Conservation (phyloP, 2,888 invertebrate genomes). For the Oligia strigilis region DNA sequence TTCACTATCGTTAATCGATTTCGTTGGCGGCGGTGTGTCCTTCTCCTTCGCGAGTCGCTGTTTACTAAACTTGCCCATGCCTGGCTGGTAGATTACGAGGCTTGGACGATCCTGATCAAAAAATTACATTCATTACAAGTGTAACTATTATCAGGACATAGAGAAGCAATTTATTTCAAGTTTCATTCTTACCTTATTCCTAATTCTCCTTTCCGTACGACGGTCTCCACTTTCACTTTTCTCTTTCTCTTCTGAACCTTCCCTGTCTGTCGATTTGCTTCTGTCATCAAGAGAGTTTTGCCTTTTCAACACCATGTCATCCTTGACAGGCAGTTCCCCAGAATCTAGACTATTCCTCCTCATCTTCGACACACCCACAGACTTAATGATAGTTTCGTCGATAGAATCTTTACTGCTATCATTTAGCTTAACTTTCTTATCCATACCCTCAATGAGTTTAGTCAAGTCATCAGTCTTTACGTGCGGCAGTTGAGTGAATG, state of each 20-base stretch:
- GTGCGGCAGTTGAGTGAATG: slow-evolving; percentile 88
- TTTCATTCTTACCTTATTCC: slow-evolving; percentile 90
- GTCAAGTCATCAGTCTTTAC: slow-evolving; percentile 88
- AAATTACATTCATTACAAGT: slow-evolving; percentile 27
- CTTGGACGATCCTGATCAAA: slow-evolving; percentile 95
- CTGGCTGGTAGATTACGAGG: slow-evolving; percentile 97
- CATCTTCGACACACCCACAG: slow-evolving; percentile 70
- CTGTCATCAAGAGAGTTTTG: slow-evolving; percentile 91
- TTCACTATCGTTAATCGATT: slow-evolving; percentile 85
- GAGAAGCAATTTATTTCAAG: slow-evolving; percentile 30
- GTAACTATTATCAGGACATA: slow-evolving; percentile 10
- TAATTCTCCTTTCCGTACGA: slow-evolving; percentile 91
- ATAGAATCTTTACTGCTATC: slow-evolving; percentile 78
- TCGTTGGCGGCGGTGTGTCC: slow-evolving; percentile 76
- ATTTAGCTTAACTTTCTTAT: slow-evolving; percentile 83
- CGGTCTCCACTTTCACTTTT: slow-evolving; percentile 89
- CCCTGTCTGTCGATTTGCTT: slow-evolving; percentile 89
- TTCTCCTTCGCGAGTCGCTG: slow-evolving; percentile 91
- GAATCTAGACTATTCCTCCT: slow-evolving; percentile 86
- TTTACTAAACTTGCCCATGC: slow-evolving; percentile 95
- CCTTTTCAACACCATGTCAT: slow-evolving; percentile 84
- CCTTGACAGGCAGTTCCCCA: slow-evolving; percentile 77
- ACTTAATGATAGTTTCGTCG: slow-evolving; percentile 78
- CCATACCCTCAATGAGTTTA: slow-evolving; percentile 87
- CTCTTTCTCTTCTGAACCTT: slow-evolving; percentile 89